Base-by-base conservation (phyloP, 2,797 vertebrate genomes). In the Erpetoichthys calabaricus region DNA sequence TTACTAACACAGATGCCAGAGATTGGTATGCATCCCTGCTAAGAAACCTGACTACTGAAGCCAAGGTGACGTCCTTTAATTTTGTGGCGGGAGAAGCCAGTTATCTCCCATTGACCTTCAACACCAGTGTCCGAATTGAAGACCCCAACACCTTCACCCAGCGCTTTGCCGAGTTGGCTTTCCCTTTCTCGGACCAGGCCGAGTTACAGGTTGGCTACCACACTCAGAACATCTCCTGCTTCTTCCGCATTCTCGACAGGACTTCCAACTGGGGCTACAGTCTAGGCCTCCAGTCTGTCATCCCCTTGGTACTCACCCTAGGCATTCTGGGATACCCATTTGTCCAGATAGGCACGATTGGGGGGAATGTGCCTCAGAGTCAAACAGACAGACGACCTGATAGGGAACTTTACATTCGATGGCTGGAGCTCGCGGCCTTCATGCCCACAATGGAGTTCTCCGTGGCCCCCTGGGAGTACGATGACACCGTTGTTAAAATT, bases 371-470 rank as follows among this genome's bases (percentile, higher is more conserved):
- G 0, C 42, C 92, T 62, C 63, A 78, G 0, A 85, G 83, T 56
- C 87, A 79, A 56, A 92, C 90, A 0, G 57, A 73, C 0, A 83
- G 88, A 41, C 72, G 91, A 59, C 94, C 94, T 0, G 85, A 94
- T 64, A 85, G 88, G 4, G 94, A 99, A 69, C 90, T 99, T 25
- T 98, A 97, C 4, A 89, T 99, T 63, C 91, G 95, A 53, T 98
- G 95, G 94, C 76, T 98, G 72, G 95, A 99, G 76, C 81, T 99
- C 62, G 86, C 90, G 0, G 91, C 94, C 41, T 99, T 98, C 77
- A 92, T 99, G 92, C 96, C 96, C 0, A 88, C 94, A 55, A 93
- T 99, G 94, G 91, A 98, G 79, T 97, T 99, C 70, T 94, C 96
- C 3, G 75, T 98, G 46, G 94, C 96, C 0, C 94, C 96, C 0